phyloP scores from a whole-genome alignment of 64 coral and sea anemone genomes.

The Actinia equina region DNA sequence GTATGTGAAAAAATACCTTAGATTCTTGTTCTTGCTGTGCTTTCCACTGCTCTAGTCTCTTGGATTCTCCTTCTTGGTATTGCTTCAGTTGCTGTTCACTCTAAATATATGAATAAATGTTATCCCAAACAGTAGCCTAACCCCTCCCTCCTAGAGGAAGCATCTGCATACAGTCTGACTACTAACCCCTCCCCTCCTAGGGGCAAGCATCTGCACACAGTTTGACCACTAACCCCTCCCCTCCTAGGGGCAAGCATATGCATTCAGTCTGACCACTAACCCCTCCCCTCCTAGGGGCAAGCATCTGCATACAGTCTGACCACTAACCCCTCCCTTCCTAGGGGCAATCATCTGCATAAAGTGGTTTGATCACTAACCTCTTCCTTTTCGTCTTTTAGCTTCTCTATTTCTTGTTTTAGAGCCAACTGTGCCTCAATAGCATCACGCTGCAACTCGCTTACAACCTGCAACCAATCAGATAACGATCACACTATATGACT shows the following conservation, averaged over 20 bases:
- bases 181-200: too few relatives aligned
- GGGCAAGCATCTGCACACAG: too few relatives aligned
- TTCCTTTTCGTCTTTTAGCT: constrained; percentile 50
- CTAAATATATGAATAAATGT: neutral
- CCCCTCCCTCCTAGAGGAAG: too few relatives aligned
- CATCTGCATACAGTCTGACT: too few relatives aligned
- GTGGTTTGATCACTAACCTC: constrained; percentile 3
- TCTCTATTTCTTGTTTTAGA: constrained; percentile 39
- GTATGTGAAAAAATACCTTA: constrained; percentile 11
- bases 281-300: too few relatives aligned
- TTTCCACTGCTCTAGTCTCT: constrained; percentile 34
- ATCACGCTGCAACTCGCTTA: constrained; percentile 43
- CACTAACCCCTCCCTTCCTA: too few relatives aligned
- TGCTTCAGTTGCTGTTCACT: constrained; percentile 30
- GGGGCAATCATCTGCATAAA: too few relatives aligned
- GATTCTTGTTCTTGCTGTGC: constrained; percentile 49
- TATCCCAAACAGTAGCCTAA: too few relatives aligned
- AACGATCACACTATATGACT: neutral
- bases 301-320: too few relatives aligned
- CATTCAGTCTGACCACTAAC: too few relatives aligned
- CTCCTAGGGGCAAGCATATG: too few relatives aligned
- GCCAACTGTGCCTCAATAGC: constrained; percentile 28
- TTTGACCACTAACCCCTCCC: too few relatives aligned
- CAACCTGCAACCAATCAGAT: constrained; percentile 7
- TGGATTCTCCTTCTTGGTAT: constrained; percentile 27